Percentiles rank a stretch among this genome's conserved stretches.
Conservation (phyloP, 2,113 vertebrate genomes). For the Alouatta palliata region DNA sequence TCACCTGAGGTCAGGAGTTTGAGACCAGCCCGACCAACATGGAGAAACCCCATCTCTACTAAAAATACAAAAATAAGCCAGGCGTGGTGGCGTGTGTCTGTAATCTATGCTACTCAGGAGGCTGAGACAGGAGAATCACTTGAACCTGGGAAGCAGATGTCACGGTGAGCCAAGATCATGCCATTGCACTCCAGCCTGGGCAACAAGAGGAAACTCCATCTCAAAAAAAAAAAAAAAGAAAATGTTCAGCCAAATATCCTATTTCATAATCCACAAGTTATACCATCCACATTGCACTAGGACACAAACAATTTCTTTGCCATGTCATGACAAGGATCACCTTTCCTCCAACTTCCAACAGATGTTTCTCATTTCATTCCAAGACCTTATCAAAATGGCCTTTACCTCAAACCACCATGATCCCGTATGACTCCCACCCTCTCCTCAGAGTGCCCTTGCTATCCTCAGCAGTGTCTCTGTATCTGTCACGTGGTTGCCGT, state of each 20-base stretch:
- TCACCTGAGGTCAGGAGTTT: no score
- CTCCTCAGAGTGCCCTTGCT: not conserved
- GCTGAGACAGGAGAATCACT: no score
- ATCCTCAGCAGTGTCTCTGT: not conserved
- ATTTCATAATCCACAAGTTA: not conserved
- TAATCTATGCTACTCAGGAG: no score
- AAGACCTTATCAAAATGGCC: not conserved
- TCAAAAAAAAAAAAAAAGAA: not conserved
- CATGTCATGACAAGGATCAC: not conserved
- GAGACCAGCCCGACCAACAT: no score
- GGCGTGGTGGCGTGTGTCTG: no score
- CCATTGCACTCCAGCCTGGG: no score
- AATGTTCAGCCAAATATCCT: not conserved
- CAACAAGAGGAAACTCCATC: no score
- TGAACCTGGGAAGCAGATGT: no score
- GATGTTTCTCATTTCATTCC: not conserved
- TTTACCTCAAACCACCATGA: not conserved
- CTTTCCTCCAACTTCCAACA: not conserved
- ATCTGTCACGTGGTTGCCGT: not conserved
- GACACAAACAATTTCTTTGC: not conserved
- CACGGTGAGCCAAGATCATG: no score
- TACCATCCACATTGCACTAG: no score
- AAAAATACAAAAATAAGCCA: no score
- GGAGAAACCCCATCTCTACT: no score
- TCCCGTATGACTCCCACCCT: rapidly evolving